These are phyloP conservation scores for Balaeniceps rex DNA, from an alignment of 2,113 vertebrate species.

Conservation along the genomic window DNA sequence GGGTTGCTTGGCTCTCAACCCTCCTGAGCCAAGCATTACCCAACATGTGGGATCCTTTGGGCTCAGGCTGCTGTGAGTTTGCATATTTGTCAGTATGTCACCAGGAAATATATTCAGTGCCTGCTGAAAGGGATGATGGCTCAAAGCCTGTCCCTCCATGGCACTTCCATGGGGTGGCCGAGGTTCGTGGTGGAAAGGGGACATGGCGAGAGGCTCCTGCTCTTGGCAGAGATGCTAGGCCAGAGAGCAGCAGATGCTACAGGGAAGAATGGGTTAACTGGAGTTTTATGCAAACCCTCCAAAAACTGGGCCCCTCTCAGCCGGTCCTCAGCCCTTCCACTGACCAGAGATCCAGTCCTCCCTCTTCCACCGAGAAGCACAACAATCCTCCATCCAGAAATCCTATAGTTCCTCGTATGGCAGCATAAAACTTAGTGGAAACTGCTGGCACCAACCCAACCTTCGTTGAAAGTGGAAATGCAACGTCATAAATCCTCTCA, in stretches of 20 bases:
- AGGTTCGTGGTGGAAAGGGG: neutral
- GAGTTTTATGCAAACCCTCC: too few relatives aligned
- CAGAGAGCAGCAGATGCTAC: too few relatives aligned
- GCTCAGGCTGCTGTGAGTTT: neutral
- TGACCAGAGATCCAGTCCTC: too few relatives aligned
- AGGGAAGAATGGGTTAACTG: too few relatives aligned
- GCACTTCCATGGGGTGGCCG: neutral
- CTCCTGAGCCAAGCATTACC: neutral
- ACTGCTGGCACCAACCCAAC: neutral
- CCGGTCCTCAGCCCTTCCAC: too few relatives aligned
- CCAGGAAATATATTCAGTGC: neutral
- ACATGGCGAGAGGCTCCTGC: neutral
- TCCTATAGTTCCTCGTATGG: accelerated
- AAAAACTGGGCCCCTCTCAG: too few relatives aligned
- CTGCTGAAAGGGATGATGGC: neutral
- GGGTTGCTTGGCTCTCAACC: neutral
- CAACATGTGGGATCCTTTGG: too few relatives aligned
- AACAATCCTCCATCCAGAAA: too few relatives aligned
- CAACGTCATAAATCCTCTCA: neutral
- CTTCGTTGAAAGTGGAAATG: neutral
- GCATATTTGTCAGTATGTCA: neutral
- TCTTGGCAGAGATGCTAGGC: neutral
- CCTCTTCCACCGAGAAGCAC: too few relatives aligned
- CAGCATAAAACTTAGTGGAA: neutral
- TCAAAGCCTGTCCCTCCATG: neutral